Conservation (phyloP, 1,140 invertebrate species). For the Drosophila truncata region DNA sequence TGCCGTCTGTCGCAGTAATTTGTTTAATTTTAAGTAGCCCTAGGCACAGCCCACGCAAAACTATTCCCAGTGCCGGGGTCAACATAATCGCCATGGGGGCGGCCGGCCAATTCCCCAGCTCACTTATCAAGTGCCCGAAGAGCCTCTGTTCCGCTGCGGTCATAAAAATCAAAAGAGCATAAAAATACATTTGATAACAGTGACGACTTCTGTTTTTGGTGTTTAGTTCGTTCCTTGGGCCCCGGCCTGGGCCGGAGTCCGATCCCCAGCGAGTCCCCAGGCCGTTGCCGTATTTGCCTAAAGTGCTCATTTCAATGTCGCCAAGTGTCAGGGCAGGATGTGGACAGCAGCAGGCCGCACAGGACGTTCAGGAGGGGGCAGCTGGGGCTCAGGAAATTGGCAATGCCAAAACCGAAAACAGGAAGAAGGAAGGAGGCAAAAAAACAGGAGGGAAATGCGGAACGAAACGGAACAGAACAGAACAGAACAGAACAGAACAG, state of each 20-base stretch:
- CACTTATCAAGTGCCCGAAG: slow-evolving; percentile 72
- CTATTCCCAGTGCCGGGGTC: slow-evolving; percentile 46
- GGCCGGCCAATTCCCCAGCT: slow-evolving; percentile 47
- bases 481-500: slow-evolving; percentile 31
- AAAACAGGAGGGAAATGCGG: slow-evolving; percentile 21
- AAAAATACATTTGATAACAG: slow-evolving; percentile 84
- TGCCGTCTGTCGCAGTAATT: slow-evolving; percentile 61
- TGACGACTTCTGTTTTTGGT: slow-evolving; percentile 65
- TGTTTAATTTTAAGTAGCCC: slow-evolving; percentile 82
- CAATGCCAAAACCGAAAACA: slow-evolving; percentile 69
- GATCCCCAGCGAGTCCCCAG: slow-evolving; percentile 5
- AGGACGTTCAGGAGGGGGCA: slow-evolving; percentile 24
- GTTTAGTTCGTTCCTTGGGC: slow-evolving; percentile 41
- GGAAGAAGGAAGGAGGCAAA: not conserved
- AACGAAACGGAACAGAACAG: slow-evolving; percentile 25
- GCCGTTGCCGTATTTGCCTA: slow-evolving; percentile 71
- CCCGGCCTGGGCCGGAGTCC: not conserved
- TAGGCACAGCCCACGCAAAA: slow-evolving; percentile 27
- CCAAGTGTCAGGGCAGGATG: slow-evolving; percentile 75
- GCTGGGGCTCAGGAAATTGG: slow-evolving; percentile 69
- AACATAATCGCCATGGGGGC: slow-evolving; percentile 50
- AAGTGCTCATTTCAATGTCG: slow-evolving; percentile 83
- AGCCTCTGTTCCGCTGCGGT: slow-evolving; percentile 60
- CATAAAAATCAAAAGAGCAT: slow-evolving; percentile 84
- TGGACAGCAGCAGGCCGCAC: slow-evolving; percentile 42